Evolutionary conservation across 2,888 invertebrate genomes (phyloP).

Genomic region (Lathronympha strigana): DNA sequence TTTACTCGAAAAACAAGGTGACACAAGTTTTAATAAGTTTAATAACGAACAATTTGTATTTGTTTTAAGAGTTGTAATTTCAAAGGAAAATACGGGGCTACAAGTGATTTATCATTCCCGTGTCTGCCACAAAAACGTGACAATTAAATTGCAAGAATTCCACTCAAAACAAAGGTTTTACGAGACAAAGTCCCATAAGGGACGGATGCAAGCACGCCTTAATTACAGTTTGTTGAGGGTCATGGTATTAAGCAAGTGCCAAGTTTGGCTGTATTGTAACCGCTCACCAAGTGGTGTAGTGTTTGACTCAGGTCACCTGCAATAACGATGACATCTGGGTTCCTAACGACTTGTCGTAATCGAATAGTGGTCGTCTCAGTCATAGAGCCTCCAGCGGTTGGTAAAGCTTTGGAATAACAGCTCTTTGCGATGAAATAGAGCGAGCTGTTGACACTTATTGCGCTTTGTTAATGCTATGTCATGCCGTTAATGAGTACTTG

Average conservation of each 20-base stretch:
- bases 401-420: not conserved
- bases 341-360: not conserved
- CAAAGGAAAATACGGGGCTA: slow-evolving; percentile 21
- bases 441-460: slow-evolving; percentile 31
- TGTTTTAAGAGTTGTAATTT: slow-evolving; percentile 3
- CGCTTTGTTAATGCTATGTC: slow-evolving; percentile 31
- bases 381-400: not conserved
- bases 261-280: slow-evolving; percentile 7
- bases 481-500: slow-evolving; percentile 36
- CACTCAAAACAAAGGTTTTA: slow-evolving; percentile 67
- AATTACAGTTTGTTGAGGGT: slow-evolving; percentile 74
- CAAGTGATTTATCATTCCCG: slow-evolving; percentile 41
- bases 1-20: not conserved
- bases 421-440: slow-evolving; percentile 50
- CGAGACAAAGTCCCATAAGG: slow-evolving; percentile 63
- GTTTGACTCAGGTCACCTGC: not conserved
- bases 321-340: not conserved
- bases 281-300: not conserved
- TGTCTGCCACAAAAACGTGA: slow-evolving; percentile 43
- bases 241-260: slow-evolving; percentile 58
- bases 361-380: slow-evolving; percentile 1
- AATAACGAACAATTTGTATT: slow-evolving; percentile 7
- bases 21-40: slow-evolving; percentile 6
- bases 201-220: slow-evolving; percentile 80
- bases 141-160: slow-evolving; percentile 69